Evolutionary conservation across 2,888 invertebrate species (phyloP).

Genomic region (Schizaphis graminum): DNA sequence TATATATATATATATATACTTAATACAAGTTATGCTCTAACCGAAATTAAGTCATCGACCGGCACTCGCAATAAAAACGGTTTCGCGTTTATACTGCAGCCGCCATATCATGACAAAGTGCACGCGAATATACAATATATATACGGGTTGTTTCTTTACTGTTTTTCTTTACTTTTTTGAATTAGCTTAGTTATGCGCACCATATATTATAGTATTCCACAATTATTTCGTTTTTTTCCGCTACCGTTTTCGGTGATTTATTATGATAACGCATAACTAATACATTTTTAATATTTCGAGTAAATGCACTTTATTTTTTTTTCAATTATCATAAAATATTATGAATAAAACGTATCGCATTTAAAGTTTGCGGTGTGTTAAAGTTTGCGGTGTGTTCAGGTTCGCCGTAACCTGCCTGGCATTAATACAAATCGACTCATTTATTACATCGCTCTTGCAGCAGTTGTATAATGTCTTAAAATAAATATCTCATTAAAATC

Average conservation of each 20-base stretch:
- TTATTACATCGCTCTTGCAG: background rate
- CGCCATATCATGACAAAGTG: background rate
- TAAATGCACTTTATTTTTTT: background rate
- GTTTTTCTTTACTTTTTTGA: background rate
- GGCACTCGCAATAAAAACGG: conserved; percentile 21
- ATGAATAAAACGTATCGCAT: background rate
- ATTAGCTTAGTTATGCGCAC: background rate
- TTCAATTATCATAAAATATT: background rate
- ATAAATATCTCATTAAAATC: background rate
- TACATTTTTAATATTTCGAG: conserved; percentile 7
- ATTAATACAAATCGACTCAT: background rate
- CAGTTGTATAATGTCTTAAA: background rate
- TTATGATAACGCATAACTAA: background rate
- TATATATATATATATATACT: background rate
- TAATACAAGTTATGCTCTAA: background rate
- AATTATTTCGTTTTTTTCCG: background rate
- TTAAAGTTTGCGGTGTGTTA: background rate
- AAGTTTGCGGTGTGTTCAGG: background rate
- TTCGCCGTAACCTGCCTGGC: background rate
- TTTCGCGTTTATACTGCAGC: background rate
- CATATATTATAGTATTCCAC: background rate
- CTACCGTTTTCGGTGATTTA: conserved; percentile 1
- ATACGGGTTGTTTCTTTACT: background rate
- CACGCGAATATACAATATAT: background rate
- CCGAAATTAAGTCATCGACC: conserved; percentile 48